phyloP scores from a whole-genome alignment of 1,140 invertebrate species.

The Leguminivora glycinivorella region DNA sequence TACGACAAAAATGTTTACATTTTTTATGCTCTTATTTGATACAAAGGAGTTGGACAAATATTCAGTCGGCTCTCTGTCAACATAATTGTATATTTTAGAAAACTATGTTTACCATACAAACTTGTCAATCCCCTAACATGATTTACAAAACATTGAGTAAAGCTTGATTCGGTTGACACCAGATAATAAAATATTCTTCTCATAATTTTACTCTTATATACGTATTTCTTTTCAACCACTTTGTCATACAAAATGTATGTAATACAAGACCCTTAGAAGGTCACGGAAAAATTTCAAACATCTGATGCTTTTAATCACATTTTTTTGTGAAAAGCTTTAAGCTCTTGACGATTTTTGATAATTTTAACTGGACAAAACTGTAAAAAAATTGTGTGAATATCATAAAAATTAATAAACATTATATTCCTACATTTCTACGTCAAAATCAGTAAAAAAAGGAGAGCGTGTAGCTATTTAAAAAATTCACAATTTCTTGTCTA shows the following conservation, averaged over 20 bases:
- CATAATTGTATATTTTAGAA: neutral
- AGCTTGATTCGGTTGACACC: neutral
- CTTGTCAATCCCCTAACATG: neutral
- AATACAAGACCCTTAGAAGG: neutral
- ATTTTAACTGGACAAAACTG: neutral
- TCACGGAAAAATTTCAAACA: neutral
- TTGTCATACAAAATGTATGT: neutral
- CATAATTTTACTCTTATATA: slow-evolving; percentile 2
- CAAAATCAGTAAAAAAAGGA: neutral
- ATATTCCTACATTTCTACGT: neutral
- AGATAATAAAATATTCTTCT: neutral
- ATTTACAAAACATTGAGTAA: neutral
- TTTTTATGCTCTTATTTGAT: too few relatives aligned
- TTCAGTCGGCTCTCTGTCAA: neutral
- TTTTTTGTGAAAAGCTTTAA: neutral
- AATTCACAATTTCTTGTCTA: slow-evolving; percentile 11
- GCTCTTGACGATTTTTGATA: neutral
- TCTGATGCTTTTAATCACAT: slow-evolving; percentile 2
- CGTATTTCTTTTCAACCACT: neutral
- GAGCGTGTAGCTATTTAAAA: slow-evolving; percentile 19
- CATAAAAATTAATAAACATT: slow-evolving; percentile 2
- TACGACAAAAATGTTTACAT: too few relatives aligned
- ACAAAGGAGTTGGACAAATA: neutral
- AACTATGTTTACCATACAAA: neutral
- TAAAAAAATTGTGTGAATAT: neutral